These are phyloP conservation scores for Petrocephalus sullivani DNA, from an alignment of 2,797 vertebrate genomes.

Conservation along the genomic window DNA sequence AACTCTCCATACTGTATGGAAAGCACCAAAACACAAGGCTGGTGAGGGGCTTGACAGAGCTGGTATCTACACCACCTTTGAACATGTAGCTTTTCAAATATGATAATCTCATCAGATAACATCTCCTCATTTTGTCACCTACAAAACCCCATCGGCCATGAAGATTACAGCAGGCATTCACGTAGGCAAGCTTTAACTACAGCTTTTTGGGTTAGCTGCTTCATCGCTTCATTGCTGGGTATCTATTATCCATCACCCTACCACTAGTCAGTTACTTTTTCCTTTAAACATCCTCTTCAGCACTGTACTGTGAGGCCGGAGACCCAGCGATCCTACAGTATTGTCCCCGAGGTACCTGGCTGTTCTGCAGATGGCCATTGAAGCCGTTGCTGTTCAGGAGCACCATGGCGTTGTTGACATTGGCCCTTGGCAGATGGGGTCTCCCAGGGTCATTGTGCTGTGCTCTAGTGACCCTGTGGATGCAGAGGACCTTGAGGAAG, in stretches of 20 bases:
- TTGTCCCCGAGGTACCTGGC: conserved; percentile 56
- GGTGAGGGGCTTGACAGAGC: neutral
- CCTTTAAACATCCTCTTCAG: neutral
- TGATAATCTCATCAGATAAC: neutral
- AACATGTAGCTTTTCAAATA: neutral
- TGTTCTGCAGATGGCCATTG: conserved; percentile 64
- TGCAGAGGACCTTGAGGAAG: conserved; percentile 59
- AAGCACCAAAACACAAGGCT: neutral
- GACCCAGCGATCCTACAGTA: neutral
- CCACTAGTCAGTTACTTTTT: neutral
- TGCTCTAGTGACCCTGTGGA: conserved; percentile 49
- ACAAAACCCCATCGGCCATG: neutral
- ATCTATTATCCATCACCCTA: neutral
- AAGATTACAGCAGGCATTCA: neutral
- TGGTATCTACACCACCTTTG: neutral
- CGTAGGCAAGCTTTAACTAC: neutral
- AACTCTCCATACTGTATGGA: neutral
- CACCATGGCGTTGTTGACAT: conserved; percentile 50
- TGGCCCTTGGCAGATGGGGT: conserved; percentile 49
- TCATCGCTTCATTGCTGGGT: neutral
- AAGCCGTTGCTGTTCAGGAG: conserved; percentile 37
- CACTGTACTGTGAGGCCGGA: neutral
- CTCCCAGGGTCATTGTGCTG: conserved; percentile 35
- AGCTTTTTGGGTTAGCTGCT: neutral
- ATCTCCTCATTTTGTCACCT: neutral